Evolutionary conservation across 2,797 vertebrate species (phyloP).

Genomic region (Labeo calbasu): DNA sequence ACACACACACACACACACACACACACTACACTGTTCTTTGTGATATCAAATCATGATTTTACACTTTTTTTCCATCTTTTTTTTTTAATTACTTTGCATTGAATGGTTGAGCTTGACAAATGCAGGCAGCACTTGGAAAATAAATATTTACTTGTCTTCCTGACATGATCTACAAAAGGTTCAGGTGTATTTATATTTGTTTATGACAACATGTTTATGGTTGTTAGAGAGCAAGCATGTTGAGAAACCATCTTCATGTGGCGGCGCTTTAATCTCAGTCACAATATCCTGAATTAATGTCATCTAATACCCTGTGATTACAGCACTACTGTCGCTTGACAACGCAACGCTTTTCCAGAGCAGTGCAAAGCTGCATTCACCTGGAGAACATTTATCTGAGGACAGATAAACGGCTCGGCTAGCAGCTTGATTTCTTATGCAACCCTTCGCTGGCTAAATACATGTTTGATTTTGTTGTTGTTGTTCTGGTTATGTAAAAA

Average conservation of each 20-base stretch:
- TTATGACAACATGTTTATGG: not conserved
- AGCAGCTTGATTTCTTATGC: conserved; percentile 64
- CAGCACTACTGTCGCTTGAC: conserved; percentile 50
- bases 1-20: no score
- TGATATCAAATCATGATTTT: no score
- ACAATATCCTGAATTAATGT: not conserved
- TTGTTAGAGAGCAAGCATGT: not conserved
- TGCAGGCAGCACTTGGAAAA: not conserved
- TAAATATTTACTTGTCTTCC: not conserved
- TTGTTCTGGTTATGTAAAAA: conserved; percentile 13
- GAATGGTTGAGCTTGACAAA: not conserved
- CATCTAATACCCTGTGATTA: not conserved
- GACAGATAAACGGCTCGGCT: conserved; percentile 64
- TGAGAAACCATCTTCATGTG: not conserved
- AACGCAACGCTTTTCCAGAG: conserved; percentile 61
- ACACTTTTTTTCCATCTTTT: no score
- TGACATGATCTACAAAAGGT: not conserved
- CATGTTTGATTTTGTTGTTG: not conserved
- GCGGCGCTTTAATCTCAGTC: not conserved
- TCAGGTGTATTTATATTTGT: not conserved
- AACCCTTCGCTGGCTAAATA: conserved; percentile 19
- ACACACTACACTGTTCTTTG: no score
- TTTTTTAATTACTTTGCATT: no score
- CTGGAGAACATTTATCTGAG: conserved; percentile 66
- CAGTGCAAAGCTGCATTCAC: conserved; percentile 63